Evolutionary conservation across 2,888 invertebrate genomes (phyloP), one percentile per base, ranked within the genome.

Genomic region (Drosophila siamana): DNA sequence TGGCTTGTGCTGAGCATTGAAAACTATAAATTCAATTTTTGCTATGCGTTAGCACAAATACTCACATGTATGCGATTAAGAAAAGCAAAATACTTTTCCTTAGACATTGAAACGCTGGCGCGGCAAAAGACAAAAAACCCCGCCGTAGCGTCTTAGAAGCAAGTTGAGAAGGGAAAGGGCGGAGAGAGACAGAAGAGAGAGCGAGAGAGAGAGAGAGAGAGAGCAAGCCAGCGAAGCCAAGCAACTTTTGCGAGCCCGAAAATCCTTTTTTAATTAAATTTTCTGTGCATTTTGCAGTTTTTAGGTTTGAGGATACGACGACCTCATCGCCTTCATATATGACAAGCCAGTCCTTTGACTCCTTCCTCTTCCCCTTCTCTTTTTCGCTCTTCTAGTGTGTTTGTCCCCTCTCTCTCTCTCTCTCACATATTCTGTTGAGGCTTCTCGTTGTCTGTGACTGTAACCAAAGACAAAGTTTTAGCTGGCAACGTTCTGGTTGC

Each of bases 271-370:
- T 83, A 83, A 83, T 83, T 83, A 83, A 83, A 83, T 83, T 83
- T 83, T 83, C 83, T 86, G 83, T 86, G 82, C 83, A 83, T 86
- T 83, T 82, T 86, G 83, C 83, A 83, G 83, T 86, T 83, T 83
- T 86, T 86, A 75, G 83, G 80, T 83, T 86, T 86, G 86, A 80
- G 81, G 8, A 65, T 52, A 50, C 62, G 60, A 50, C 66, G 52
- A 63, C 66, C 66, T 66, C 70, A 70, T 47, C 61, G 75, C 60
- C 57, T 56, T 63, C 64, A 59, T 55, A 60, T 79, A 81, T 78
- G 74, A 71, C 74, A 73, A 60, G 65, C 66, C 51, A 69, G 55
- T 75, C 71, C 67, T 75, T 67, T 75, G 64, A 64, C 67, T 62
- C 33, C 15, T 30, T 16, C 43, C 13, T 22, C n/a, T 13, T 8